phyloP scores from a whole-genome alignment of 1,140 invertebrate genomes.

The Hyles vespertilio region DNA sequence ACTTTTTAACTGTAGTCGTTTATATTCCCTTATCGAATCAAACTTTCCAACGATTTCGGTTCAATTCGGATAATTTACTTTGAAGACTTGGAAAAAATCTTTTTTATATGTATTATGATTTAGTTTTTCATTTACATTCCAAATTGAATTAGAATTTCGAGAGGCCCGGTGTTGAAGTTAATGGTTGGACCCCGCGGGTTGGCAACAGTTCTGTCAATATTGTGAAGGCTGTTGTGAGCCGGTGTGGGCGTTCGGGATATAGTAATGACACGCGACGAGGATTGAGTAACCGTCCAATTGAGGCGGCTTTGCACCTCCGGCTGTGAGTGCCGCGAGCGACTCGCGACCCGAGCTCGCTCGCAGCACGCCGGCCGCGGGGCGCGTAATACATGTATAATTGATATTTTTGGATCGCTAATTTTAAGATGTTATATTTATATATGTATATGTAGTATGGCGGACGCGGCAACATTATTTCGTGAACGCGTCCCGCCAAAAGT shows the following conservation, averaged over 20 bases:
- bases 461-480: conserved; percentile 69
- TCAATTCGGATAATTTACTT: neutral
- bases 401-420: conserved; percentile 76
- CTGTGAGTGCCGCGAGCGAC: conserved; percentile 20
- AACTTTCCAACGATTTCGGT: neutral
- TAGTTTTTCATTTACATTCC: conserved; percentile 2
- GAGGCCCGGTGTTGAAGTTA: conserved; percentile 24
- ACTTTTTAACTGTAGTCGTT: conserved; percentile 5
- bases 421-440: conserved; percentile 76
- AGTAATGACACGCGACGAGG: conserved; percentile 51
- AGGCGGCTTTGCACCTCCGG: conserved; percentile 69
- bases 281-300: conserved; percentile 71
- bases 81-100: neutral
- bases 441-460: conserved; percentile 73
- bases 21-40: conserved; percentile 8
- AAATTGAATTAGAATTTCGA: conserved; percentile 15
- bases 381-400: conserved; percentile 72
- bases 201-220: neutral
- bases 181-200: conserved; percentile 8
- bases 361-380: conserved; percentile 55
- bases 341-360: conserved; percentile 40
- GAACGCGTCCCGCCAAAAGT: conserved; percentile 71
- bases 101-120: neutral
- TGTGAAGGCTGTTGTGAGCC: too few relatives aligned
- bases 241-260: too few relatives aligned